Evolutionary conservation across 30 jellyfish, hydroid and myxozoan species (phyloP).

Genomic region (Aurelia sp.): DNA sequence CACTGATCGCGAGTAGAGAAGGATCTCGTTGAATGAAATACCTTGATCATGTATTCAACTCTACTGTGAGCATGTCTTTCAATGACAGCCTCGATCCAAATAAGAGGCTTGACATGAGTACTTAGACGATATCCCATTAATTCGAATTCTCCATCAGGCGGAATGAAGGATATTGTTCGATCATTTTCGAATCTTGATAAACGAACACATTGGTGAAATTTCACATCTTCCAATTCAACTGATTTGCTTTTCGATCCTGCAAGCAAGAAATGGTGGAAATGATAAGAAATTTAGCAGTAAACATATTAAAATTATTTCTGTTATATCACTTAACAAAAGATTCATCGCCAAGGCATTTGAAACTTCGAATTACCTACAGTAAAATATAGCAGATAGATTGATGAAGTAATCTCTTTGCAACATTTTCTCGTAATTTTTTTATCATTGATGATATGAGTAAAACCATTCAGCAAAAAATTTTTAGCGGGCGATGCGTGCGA

Average conservation of each 20-base stretch:
- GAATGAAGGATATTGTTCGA: constrained; percentile 97
- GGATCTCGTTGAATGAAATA: background rate
- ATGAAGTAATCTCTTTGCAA: no score
- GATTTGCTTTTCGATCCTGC: constrained; percentile 96
- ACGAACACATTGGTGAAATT: constrained; percentile 99
- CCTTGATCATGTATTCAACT: constrained; percentile 99
- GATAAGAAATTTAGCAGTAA: no score
- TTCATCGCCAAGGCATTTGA: no score
- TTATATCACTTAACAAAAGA: no score
- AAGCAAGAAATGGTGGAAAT: background rate
- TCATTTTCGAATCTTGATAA: constrained; percentile 97
- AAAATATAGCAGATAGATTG: no score
- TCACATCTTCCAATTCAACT: constrained; percentile 98
- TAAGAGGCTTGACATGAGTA: constrained; percentile 96
- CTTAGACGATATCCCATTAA: constrained; percentile 94
- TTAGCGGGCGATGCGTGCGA: no score
- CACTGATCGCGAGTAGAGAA: background rate
- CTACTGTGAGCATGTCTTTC: constrained; percentile 97
- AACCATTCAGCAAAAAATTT: no score
- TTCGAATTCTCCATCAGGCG: constrained; percentile 99
- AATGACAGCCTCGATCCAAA: constrained; percentile 98
- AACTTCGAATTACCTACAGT: no score
- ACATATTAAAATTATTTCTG: no score
- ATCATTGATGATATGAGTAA: no score
- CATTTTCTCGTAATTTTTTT: no score